Base-by-base conservation (phyloP, 2,888 invertebrate species). In the Nemurella pictetii region DNA sequence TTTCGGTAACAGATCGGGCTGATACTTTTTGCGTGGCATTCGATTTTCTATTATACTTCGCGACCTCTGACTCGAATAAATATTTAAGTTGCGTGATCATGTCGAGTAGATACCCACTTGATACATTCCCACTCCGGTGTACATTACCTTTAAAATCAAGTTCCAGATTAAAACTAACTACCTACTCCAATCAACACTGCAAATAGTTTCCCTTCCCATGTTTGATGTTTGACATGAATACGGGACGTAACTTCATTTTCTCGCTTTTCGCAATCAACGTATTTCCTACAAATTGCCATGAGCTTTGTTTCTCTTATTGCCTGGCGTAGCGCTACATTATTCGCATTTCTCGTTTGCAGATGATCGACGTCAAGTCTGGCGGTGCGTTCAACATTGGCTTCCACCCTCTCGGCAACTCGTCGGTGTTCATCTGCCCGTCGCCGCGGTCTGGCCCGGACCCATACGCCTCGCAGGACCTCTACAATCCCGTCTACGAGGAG, bases 401-500 rank as follows among this genome's bases (percentile, higher is more conserved):
- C 89, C 93, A 93, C 29, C 93, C 93, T 89, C 92, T 93, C 0
- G 89, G 91, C 89, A 87, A 94, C 87, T 93, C 93, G 0, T 93
- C 95, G 9, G 94, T 95, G 25, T 94, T 95, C 88, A 93, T 95
- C 85, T 95, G 95, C 87, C 92, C 93, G 87, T 94, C 93, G 80
- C 93, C 94, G 2, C 94, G 94, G 7, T 36, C 55, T 3, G 80
- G 80, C 0, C 94, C 94, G 27, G 94, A 94, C 90, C 94, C 94
- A 55, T 92, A 93, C 90, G 91, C 91, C 87, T 92, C 93, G 84
- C 93, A 93, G 89, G 93, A 93, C 88, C 91, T 94, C 89, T 93
- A 94, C 88, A 96, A 96, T 88, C 96, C 96, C 83, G 94, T 96
- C 29, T 96, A 96, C 90, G 96, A 96, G 90, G 96, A 96, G 89